These are phyloP conservation scores for Pogonognathellus flavescens DNA, from an alignment of 1,140 invertebrate genomes.

Conservation along the genomic window DNA sequence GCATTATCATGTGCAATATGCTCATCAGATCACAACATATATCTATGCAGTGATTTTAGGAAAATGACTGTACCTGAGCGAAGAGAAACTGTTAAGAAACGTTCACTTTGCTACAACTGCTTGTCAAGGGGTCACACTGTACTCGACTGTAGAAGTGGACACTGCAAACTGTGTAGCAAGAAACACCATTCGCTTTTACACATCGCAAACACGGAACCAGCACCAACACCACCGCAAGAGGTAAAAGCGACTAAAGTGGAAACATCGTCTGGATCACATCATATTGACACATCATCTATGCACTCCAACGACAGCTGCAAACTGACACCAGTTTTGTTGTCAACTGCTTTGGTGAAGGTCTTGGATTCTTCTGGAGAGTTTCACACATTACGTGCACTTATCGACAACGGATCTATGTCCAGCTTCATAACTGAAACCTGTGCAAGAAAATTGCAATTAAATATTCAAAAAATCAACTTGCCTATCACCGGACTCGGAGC, in stretches of 20 bases:
- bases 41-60: neutral
- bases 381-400: neutral
- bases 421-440: slow-evolving; percentile 41
- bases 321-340: neutral
- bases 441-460: neutral
- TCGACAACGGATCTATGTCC: slow-evolving; percentile 39
- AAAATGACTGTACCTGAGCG: neutral
- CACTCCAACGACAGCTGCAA: neutral
- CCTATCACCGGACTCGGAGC: slow-evolving; percentile 34
- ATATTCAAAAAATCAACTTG: neutral
- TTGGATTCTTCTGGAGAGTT: neutral
- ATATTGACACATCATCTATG: too few relatives aligned
- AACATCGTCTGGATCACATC: too few relatives aligned
- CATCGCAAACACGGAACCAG: too few relatives aligned
- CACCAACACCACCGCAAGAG: neutral
- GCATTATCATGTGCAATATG: neutral
- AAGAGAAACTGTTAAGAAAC: neutral
- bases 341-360: slow-evolving; percentile 6
- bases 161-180: neutral
- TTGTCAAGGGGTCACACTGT: neutral
- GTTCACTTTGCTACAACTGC: neutral
- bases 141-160: neutral
- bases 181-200: neutral
- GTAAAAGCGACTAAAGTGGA: neutral
- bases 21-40: too few relatives aligned